A percentile compares a stretch with the other conserved stretches of the same genome.
Conservation (phyloP, 2,113 vertebrate species). For the Cranoglanis bouderius region DNA sequence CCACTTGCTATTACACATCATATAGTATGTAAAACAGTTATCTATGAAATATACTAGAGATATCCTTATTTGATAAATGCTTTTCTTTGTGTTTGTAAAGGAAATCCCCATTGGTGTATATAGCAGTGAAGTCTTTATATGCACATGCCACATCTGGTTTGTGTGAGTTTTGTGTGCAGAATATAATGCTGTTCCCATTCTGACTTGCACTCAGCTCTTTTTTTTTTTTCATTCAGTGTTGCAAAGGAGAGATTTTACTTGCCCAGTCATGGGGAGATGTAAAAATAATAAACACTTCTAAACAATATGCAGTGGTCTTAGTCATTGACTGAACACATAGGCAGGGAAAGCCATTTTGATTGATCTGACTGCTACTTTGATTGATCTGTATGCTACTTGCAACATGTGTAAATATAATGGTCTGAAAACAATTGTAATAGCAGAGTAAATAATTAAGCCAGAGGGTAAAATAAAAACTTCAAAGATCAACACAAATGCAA, state of each 20-base stretch:
- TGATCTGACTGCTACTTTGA: neutral
- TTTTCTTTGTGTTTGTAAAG: neutral
- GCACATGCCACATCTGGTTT: neutral
- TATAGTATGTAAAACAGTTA: neutral
- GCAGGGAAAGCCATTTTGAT: too few species aligned
- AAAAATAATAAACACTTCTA: slow-evolving; percentile 37
- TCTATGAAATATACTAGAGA: neutral
- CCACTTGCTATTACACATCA: neutral
- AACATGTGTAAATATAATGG: neutral
- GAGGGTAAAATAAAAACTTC: neutral
- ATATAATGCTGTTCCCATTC: neutral
- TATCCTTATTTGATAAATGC: neutral
- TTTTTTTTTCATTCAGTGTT: slow-evolving; percentile 24
- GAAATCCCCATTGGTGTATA: neutral
- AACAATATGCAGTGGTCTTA: neutral
- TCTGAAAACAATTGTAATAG: neutral
- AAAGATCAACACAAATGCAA: neutral
- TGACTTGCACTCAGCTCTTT: neutral
- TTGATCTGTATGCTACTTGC: neutral
- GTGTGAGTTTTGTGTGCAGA: slow-evolving; percentile 4
- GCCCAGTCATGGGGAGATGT: neutral
- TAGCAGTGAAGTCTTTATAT: slow-evolving; percentile 12
- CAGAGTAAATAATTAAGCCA: neutral
- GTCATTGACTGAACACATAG: neutral
- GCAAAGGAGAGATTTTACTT: slow-evolving; percentile 15